phyloP scores from a whole-genome alignment of 2,797 vertebrate genomes.

The Ispidina picta region DNA sequence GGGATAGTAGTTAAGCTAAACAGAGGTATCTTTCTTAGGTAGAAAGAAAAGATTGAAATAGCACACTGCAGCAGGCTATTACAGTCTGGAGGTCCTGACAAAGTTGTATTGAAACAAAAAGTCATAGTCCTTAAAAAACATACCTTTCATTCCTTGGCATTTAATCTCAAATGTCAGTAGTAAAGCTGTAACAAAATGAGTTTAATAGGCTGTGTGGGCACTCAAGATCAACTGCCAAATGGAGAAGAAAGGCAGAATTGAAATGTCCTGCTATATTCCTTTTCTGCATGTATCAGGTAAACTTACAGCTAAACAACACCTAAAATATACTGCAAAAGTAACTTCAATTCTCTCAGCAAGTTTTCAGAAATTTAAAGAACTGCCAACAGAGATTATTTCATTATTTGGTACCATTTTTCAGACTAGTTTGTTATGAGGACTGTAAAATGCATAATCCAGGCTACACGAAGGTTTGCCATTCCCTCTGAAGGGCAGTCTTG shows the following conservation, averaged over 20 bases:
- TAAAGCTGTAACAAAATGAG: conserved; percentile 9
- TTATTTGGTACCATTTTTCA: not conserved
- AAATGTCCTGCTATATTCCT: not conserved
- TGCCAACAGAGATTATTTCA: not conserved
- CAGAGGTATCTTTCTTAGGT: not conserved
- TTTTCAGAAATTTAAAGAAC: not conserved
- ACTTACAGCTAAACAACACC: not conserved
- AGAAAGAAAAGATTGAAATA: not conserved
- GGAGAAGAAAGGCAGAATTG: not conserved
- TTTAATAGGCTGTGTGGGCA: not conserved
- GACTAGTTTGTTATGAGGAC: not conserved
- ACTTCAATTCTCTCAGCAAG: not conserved
- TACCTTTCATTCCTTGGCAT: not conserved
- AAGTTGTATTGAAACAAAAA: conserved; percentile 9
- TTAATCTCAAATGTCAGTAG: conserved; percentile 37
- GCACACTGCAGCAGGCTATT: not conserved
- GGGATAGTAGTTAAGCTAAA: not conserved
- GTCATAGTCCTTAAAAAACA: not conserved
- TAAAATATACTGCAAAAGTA: not conserved
- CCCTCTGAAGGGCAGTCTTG: not conserved
- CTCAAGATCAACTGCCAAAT: not conserved
- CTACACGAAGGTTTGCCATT: not conserved
- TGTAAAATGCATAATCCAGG: not conserved
- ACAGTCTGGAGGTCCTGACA: not conserved
- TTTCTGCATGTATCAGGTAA: not conserved